Base-by-base conservation (phyloP, 2,113 vertebrate species). In the Isichthys henryi region DNA sequence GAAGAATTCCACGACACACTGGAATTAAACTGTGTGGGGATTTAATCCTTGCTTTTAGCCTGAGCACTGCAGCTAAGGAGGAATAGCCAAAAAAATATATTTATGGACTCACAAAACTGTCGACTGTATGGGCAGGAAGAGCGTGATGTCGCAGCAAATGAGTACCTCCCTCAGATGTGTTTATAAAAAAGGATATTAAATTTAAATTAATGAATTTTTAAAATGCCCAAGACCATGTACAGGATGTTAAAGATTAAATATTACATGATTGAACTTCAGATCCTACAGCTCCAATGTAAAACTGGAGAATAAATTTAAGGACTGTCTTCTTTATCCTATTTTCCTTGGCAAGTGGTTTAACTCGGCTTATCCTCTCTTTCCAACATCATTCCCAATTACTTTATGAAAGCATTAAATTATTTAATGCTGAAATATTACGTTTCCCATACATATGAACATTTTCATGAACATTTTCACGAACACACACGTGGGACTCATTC, bases 321-420 rank as follows among this genome's bases (percentile, higher is more conserved):
- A 52, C 27, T 21, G 83, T 82, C 27, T 45, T 49, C 27, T 52
- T 62, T 45, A 21, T 19, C 35, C 35, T 80, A 39, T 90, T 90
- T 80, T 87, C 27, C 39, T 90, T 90, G 89, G 85, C 89, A 87
- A 87, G 70, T 15, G 35, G 10, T 52, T 77, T 77, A 31, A 74
- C n/a, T 70, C 84, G 56, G 10, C 70, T 49, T 77, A 8, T 62
- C 53, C 31, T 50, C 89, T 31, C 23, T 80, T 50, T 53, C 39
- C 45, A 87, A 23, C 85, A 86, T 46, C 84, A 23, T 52, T 77
- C 77, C 62, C 52, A 84, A 17, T 62, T 46, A 8, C 31, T 80
- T 82, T 62, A 19, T 8, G 43, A n/a, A 66, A 88, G 1, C 9
- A 84, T 84, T 6, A 43, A 19, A 80, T 80, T 17, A 31, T 70